Percentiles rank a stretch among this genome's conserved stretches.
Conservation (phyloP, 30 jellyfish, hydroid and myxozoan genomes). For the Hydractinia echinata region DNA sequence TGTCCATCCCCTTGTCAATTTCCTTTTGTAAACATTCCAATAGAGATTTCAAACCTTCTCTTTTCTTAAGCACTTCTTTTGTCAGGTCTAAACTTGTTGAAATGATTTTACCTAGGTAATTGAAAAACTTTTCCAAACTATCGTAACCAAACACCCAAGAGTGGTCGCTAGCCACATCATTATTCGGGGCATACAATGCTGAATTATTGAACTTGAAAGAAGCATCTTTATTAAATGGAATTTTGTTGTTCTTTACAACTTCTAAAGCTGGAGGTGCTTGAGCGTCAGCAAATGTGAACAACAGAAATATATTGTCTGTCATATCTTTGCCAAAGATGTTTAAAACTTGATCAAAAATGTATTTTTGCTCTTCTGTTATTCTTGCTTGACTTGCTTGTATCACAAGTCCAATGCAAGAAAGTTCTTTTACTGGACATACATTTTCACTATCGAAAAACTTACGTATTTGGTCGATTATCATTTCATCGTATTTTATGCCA, state of each 20-base stretch:
- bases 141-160: slow-evolving; percentile 6
- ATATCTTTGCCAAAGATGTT: slow-evolving; percentile 9
- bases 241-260: neutral
- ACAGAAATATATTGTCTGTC: neutral
- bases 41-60: neutral
- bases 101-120: neutral
- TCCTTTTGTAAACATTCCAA: neutral
- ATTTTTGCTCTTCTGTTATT: slow-evolving; percentile 11
- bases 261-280: slow-evolving; percentile 13
- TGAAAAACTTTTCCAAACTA: neutral
- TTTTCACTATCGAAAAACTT: neutral
- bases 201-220: slow-evolving; percentile 7
- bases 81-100: neutral
- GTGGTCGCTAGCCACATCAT: neutral
- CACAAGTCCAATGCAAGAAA: neutral
- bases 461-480: neutral
- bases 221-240: slow-evolving; percentile 1
- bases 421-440: slow-evolving; percentile 7
- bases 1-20: slow-evolving; percentile 16
- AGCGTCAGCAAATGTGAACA: slow-evolving; percentile 9
- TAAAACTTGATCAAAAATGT: slow-evolving; percentile 1
- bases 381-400: slow-evolving; percentile 19
- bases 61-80: neutral
- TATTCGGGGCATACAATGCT: neutral
- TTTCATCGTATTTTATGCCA: slow-evolving; percentile 3